phyloP scores from a whole-genome alignment of 35 echinoderm and acorn worm species.

The Strongylocentrotus purpuratus region DNA sequence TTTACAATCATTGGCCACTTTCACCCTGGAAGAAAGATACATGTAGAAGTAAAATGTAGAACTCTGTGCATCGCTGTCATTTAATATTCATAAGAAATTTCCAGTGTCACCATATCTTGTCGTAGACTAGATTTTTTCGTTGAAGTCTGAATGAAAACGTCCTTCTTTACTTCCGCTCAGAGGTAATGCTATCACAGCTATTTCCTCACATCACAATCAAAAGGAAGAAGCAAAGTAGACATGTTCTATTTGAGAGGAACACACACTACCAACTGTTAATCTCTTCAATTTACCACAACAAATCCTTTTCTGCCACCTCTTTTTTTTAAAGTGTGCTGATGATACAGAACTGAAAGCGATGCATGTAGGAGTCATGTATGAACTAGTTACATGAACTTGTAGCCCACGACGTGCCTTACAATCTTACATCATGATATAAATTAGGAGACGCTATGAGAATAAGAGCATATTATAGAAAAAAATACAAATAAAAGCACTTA shows the following conservation, averaged over 20 bases:
- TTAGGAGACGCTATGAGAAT: background rate
- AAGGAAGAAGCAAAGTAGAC: conserved; percentile 1
- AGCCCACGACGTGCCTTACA: too few species aligned
- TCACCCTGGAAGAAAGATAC: too few species aligned
- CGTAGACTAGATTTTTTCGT: background rate
- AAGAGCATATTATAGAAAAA: background rate
- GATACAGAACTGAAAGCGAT: background rate
- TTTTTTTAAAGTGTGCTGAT: background rate
- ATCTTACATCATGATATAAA: too few species aligned
- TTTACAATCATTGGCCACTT: too few species aligned
- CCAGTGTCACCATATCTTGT: background rate
- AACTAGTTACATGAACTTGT: background rate
- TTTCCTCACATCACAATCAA: background rate
- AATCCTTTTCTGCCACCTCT: background rate
- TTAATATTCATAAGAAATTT: background rate
- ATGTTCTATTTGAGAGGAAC: background rate
- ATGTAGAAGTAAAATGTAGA: too few species aligned
- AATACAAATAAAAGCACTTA: background rate
- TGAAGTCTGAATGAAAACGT: background rate
- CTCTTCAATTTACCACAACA: background rate
- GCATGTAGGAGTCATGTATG: background rate
- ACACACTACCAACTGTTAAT: conserved; percentile 2
- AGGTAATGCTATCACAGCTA: background rate
- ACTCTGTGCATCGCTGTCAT: background rate
- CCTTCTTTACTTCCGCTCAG: background rate